Base-by-base conservation (phyloP, 2,888 invertebrate species). In the Merodon equestris region DNA sequence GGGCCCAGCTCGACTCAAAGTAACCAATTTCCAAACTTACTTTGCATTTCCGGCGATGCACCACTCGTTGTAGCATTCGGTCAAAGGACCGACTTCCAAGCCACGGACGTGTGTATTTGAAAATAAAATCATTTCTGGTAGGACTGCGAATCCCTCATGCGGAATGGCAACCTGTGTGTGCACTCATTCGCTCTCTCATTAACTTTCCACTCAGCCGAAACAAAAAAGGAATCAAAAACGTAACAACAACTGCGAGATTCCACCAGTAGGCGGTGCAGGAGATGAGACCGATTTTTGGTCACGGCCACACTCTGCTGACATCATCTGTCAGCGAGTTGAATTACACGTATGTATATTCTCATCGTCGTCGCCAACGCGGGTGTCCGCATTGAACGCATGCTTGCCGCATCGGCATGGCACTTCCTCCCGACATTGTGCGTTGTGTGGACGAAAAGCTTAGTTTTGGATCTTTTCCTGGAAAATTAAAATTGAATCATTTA, bases 401-500 rank as follows among this genome's bases (percentile, higher is more conserved):
- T 7, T 27, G 3, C 27, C 7, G 27, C 27, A 27, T 27, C 14
- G 50, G 9, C 9, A 7, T 18, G 50, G 9, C 9, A 7, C 13
- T 10, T 17, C 9, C 27, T 57, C 54, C n/a, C 7, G 34, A 48
- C 47, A 66, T 61, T 66, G 44, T 61, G 17, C 36, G 66, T 73
- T 74, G 68, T 64, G 68, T 79, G 12, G 40, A n/a, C 9, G 45
- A 38, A 17, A 60, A 70, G 73, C 68, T 74, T 74, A 79, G 74
- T 70, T 74, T 70, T 13, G 73, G 63, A 60, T 53, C 57, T 74
- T 73, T 68, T 79, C 34, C 79, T 60, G 68, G 79, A 73, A 79
- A 79, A 79, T 79, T 79, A 79, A 79, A 79, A 79, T 79, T 79
- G 73, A 79, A 79, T 79, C 74, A 79, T 79, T 79, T 70, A 79